phyloP scores from a whole-genome alignment of 2,888 invertebrate genomes.

The Heteromyza rotundicornis region DNA sequence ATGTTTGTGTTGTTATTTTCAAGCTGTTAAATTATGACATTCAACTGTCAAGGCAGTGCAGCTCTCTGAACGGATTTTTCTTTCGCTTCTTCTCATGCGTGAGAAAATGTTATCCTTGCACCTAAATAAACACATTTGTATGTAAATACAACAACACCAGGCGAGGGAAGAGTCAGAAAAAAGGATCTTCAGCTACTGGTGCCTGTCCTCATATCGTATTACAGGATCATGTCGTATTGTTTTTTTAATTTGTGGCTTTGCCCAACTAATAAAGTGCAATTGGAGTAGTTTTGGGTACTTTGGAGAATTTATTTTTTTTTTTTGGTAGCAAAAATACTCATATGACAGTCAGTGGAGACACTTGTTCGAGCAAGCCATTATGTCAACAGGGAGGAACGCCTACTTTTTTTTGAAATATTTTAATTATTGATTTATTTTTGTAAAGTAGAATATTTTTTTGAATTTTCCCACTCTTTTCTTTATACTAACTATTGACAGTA shows the following conservation, averaged over 20 bases:
- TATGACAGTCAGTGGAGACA: too few species aligned
- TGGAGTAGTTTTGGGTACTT: neutral
- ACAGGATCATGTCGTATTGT: slow-evolving; percentile 7
- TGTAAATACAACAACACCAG: neutral
- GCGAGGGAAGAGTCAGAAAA: too few species aligned
- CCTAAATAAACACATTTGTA: slow-evolving; percentile 42
- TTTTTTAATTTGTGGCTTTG: slow-evolving; percentile 13
- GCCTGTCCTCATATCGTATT: neutral
- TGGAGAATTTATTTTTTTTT: neutral
- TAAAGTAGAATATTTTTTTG: too few species aligned
- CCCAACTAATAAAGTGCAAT: neutral
- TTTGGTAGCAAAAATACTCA: too few species aligned
- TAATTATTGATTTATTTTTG: too few species aligned
- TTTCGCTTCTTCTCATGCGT: slow-evolving; percentile 30
- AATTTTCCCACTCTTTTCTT: too few species aligned
- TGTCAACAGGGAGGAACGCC: too few species aligned
- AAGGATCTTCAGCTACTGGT: neutral
- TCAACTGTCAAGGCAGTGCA: slow-evolving; percentile 47
- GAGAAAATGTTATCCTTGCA: slow-evolving; percentile 49
- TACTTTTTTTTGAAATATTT: neutral
- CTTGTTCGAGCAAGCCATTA: too few species aligned
- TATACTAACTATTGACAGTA: neutral
- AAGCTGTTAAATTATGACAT: slow-evolving; percentile 51
- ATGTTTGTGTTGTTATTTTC: slow-evolving; percentile 18
- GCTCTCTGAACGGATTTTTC: too few species aligned